Evolutionary conservation across 1,140 invertebrate species (phyloP).

Genomic region (Euura lappo): DNA sequence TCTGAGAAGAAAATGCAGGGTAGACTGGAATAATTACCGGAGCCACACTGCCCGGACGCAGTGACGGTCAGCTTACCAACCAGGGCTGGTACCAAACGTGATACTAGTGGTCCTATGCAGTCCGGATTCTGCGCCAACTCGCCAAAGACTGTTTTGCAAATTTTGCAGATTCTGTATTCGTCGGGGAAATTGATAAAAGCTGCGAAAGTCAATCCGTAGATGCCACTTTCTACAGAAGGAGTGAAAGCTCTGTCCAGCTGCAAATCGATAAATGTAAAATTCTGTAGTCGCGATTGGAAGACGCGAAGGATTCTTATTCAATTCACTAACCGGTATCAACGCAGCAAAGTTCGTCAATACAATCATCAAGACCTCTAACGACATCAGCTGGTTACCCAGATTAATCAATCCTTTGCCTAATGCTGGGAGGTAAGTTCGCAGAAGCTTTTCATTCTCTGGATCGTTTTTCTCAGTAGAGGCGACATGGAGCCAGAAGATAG

Average conservation of each 20-base stretch:
- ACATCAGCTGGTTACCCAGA: slow-evolving; percentile 42
- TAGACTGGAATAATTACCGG: slow-evolving; percentile 39
- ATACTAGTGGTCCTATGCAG: slow-evolving; percentile 69
- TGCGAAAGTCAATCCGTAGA: slow-evolving; percentile 74
- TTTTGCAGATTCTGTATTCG: slow-evolving; percentile 70
- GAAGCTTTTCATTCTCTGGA: slow-evolving; percentile 35
- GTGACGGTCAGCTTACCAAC: slow-evolving; percentile 67
- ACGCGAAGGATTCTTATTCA: slow-evolving; percentile 10
- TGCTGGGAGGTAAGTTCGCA: slow-evolving; percentile 49
- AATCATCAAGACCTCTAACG: slow-evolving; percentile 65
- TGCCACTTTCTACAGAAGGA: slow-evolving; percentile 68
- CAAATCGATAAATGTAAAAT: slow-evolving; percentile 20
- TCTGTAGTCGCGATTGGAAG: neutral
- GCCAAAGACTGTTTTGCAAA: slow-evolving; percentile 74
- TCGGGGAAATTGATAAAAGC: slow-evolving; percentile 73
- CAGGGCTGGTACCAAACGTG: slow-evolving; percentile 74
- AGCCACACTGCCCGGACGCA: slow-evolving; percentile 47
- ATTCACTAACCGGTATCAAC: slow-evolving; percentile 66
- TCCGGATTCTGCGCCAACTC: slow-evolving; percentile 69
- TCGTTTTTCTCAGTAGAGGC: slow-evolving; percentile 37
- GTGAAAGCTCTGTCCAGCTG: slow-evolving; percentile 75
- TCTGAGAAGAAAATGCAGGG: slow-evolving; percentile 11
- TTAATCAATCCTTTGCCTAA: slow-evolving; percentile 54
- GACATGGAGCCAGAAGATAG: slow-evolving; percentile 53
- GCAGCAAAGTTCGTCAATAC: slow-evolving; percentile 72